phyloP scores from a whole-genome alignment of 2,888 invertebrate species.

The Drosophila trichaetosa region DNA sequence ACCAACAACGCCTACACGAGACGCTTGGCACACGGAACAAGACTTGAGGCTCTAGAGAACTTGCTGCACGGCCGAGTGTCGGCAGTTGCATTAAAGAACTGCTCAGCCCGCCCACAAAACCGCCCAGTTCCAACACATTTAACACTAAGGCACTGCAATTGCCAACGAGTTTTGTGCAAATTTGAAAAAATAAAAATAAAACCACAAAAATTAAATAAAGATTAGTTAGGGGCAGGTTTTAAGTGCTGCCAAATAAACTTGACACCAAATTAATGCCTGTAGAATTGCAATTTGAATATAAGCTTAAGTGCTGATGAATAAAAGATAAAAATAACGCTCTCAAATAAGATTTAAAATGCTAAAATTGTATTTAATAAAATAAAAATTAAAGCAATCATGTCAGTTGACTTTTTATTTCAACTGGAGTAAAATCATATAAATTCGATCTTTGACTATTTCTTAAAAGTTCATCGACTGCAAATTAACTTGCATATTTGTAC shows the following conservation, averaged over 20 bases:
- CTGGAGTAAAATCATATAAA: not conserved
- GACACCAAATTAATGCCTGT: conserved; percentile 28
- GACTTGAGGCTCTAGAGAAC: conserved; percentile 48
- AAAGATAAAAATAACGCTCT: not conserved
- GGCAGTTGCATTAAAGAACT: conserved; percentile 55
- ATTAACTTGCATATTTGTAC: not conserved
- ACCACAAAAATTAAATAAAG: conserved; percentile 22
- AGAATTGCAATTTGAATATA: conserved; percentile 4
- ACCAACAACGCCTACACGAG: conserved; percentile 25
- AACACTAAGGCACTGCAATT: conserved; percentile 20
- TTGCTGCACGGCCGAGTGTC: conserved; percentile 20
- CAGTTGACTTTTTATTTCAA: not conserved
- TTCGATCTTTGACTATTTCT: not conserved
- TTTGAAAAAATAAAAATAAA: conserved; percentile 10
- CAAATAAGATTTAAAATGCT: not conserved
- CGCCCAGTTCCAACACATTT: conserved; percentile 48
- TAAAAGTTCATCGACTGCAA: not conserved
- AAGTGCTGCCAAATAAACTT: conserved; percentile 40
- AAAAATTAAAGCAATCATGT: not conserved
- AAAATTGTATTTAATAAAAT: not conserved
- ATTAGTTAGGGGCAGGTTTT: conserved; percentile 36
- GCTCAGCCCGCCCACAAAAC: conserved; percentile 55
- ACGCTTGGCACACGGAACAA: conserved; percentile 53
- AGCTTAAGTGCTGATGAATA: not conserved
- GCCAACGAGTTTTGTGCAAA: conserved; percentile 34